These are phyloP conservation scores for Cheirogaleus major DNA, from an alignment of 2,797 vertebrate species.

Conservation along the genomic window DNA sequence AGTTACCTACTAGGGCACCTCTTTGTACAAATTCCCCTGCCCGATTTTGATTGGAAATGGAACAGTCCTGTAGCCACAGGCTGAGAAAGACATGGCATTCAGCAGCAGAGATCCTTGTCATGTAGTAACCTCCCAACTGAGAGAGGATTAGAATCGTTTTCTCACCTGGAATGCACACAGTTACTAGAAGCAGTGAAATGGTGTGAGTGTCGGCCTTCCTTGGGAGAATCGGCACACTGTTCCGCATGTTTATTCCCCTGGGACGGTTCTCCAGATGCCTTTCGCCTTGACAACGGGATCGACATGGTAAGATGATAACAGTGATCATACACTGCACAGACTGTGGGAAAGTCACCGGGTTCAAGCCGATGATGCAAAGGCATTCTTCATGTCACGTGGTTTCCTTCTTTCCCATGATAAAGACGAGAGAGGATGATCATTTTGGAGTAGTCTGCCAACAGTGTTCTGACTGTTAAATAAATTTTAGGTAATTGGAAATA, in stretches of 20 bases:
- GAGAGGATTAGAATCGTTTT: not conserved
- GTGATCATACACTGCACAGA: not conserved
- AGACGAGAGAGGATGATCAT: not conserved
- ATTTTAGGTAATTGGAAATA: constrained; percentile 22
- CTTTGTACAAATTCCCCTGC: not conserved
- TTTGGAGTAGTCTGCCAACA: constrained; percentile 18
- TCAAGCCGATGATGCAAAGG: not conserved
- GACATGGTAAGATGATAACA: not conserved
- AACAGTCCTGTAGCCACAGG: not conserved
- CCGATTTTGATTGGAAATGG: not conserved
- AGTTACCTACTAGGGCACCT: not conserved
- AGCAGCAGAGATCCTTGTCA: not conserved
- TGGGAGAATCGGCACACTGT: not conserved
- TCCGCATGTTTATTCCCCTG: not conserved
- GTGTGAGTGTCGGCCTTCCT: not conserved
- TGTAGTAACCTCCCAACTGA: not conserved
- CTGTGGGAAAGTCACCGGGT: constrained; percentile 45
- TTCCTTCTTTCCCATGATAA: constrained; percentile 26
- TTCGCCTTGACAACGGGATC: not conserved
- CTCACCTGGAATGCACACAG: not conserved
- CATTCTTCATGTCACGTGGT: not conserved
- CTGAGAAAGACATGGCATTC: not conserved
- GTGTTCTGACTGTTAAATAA: not conserved
- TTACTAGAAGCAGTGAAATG: not conserved
- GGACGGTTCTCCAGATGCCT: not conserved